Conservation (phyloP, 2,797 vertebrate species). For the Caiman crocodilus region DNA sequence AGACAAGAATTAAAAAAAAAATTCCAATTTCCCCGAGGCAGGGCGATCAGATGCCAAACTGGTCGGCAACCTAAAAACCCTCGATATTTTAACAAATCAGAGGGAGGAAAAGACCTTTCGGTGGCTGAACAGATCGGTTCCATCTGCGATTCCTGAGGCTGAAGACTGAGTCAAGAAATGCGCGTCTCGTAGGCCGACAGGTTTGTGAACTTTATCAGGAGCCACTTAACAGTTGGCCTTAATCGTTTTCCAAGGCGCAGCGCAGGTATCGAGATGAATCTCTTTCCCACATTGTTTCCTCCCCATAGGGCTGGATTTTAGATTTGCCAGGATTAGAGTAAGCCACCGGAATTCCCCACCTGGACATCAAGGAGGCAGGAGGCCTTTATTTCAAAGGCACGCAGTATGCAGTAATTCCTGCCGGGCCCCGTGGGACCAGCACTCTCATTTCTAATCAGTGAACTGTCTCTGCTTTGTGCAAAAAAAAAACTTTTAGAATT, state of each 20-base stretch:
- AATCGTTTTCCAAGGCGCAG: conserved; percentile 80
- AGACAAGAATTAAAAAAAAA: not conserved
- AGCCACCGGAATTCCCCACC: conserved; percentile 80
- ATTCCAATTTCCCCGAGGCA: not conserved
- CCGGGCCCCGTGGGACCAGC: conserved; percentile 15
- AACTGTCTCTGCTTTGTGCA: conserved; percentile 63
- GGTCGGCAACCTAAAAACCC: conserved; percentile 18
- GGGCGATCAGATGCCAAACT: conserved; percentile 46
- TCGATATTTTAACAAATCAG: conserved; percentile 49
- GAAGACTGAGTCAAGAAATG: conserved; percentile 65
- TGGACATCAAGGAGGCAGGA: conserved; percentile 75
- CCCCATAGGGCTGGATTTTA: conserved; percentile 78
- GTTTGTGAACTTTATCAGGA: conserved; percentile 74
- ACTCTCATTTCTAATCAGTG: conserved; percentile 72
- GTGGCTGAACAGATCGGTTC: conserved; percentile 49
- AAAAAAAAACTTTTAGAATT: conserved; percentile 13
- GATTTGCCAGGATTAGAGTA: conserved; percentile 79
- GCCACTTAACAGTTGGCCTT: conserved; percentile 77
- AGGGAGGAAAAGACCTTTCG: not conserved
- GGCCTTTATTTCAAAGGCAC: conserved; percentile 77
- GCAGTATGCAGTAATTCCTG: conserved; percentile 72
- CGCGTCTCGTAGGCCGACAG: conserved; percentile 63
- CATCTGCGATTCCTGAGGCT: conserved; percentile 70
- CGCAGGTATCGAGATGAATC: conserved; percentile 77
- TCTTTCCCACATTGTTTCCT: conserved; percentile 82